Conservation (phyloP, 2,888 invertebrate species). For the Tetragonisca angustula region DNA sequence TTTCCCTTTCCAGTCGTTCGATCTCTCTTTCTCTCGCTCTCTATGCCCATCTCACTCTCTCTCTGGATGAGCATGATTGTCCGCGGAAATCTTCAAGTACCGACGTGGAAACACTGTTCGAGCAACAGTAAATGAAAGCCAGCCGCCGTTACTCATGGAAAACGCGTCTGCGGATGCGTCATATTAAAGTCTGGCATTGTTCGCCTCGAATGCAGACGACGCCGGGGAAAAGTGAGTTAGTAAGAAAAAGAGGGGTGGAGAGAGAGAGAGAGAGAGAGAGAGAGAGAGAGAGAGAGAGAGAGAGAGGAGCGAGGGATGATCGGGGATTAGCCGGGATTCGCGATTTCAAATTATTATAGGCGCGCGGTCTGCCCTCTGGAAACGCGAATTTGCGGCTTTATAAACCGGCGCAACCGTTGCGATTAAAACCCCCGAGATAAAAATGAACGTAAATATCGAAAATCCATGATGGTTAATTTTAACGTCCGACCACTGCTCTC, state of each 20-base stretch:
- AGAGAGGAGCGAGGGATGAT: conserved; percentile 9
- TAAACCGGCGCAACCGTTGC: not conserved
- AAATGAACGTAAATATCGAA: not conserved
- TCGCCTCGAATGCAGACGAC: conserved; percentile 60
- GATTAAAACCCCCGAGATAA: not conserved
- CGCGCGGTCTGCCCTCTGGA: not conserved
- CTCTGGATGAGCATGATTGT: conserved; percentile 54
- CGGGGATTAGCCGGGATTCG: conserved; percentile 24
- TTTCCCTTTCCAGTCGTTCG: not conserved
- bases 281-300: not conserved
- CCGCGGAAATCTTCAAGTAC: conserved; percentile 63
- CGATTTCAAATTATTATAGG: conserved; percentile 20
- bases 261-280: not conserved
- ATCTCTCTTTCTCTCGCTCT: no score
- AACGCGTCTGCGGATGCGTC: conserved; percentile 71
- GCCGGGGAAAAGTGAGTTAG: conserved; percentile 33
- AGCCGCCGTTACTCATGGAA: conserved; percentile 63
- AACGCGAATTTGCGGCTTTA: conserved; percentile 9
- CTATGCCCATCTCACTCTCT: not conserved
- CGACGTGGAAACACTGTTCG: conserved; percentile 62
- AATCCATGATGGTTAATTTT: not conserved
- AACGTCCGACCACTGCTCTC: not conserved
- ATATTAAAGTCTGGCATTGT: conserved; percentile 78
- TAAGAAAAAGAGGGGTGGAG: not conserved
- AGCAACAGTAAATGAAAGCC: conserved; percentile 76